Percentiles rank a stretch among this genome's conserved stretches.
Evolutionary conservation across 2,888 invertebrate species (phyloP).

Genomic region (Platerodrilus igneus): DNA sequence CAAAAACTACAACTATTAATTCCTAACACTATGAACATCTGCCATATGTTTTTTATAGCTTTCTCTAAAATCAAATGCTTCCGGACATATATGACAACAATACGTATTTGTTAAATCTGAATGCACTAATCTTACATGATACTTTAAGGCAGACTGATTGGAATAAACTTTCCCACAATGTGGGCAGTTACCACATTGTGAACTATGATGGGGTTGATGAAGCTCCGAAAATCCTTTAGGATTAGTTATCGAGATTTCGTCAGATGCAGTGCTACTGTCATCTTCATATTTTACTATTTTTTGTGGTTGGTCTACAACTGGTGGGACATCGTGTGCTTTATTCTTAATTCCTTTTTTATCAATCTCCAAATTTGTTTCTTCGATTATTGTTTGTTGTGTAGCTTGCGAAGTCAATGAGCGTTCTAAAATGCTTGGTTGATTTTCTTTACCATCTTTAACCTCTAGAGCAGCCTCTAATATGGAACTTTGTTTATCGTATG

Average conservation of each 20-base stretch:
- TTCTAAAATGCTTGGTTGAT: slow-evolving; percentile 43
- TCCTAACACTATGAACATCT: slow-evolving; percentile 60
- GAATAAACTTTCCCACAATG: slow-evolving; percentile 66
- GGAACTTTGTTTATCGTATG: slow-evolving; percentile 34
- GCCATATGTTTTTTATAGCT: slow-evolving; percentile 68
- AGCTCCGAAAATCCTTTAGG: neutral
- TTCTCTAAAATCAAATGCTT: slow-evolving; percentile 64
- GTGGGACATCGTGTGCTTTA: no score
- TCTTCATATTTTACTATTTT: slow-evolving; percentile 14
- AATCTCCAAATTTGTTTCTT: no score
- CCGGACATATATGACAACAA: slow-evolving; percentile 65
- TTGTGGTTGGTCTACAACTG: slow-evolving; percentile 5
- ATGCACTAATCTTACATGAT: slow-evolving; percentile 64
- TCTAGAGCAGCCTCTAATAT: slow-evolving; percentile 45
- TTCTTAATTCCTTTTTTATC: slow-evolving; percentile 23
- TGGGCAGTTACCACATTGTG: slow-evolving; percentile 60
- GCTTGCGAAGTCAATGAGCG: slow-evolving; percentile 42
- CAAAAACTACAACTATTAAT: slow-evolving; percentile 41
- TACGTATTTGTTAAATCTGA: slow-evolving; percentile 64
- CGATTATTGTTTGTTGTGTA: no score
- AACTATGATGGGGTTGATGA: slow-evolving; percentile 45
- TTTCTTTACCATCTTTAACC: slow-evolving; percentile 39
- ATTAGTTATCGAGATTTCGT: no score
- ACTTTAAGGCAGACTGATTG: slow-evolving; percentile 65
- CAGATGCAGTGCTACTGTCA: slow-evolving; percentile 8